Evolutionary conservation across 2,888 invertebrate species (phyloP), one percentile per base, ranked within the genome.

Genomic region (Heliconius cydno): DNA sequence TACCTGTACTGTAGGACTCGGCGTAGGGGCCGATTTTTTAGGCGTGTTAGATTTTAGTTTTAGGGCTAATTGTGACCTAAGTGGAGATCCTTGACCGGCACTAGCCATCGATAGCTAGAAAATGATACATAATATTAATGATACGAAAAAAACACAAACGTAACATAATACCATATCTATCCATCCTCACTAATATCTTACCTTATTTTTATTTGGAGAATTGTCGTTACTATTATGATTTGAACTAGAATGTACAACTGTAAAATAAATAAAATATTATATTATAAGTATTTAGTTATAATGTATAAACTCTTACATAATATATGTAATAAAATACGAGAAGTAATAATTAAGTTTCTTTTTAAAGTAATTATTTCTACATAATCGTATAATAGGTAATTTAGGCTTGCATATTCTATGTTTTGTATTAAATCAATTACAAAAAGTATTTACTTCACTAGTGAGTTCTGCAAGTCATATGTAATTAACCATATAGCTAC

Each of bases 1-100:
- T 84, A 95, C 95, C 92, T 95, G 95, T 28, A 94, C 91, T 52
- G 94, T 93, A 77, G 95, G 95, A 87, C 94, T 95, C 41, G 94
- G 94, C 25, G 92, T 91, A 60, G 92, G 91, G 72, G 87, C 90
- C 79, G 87, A 87, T 86, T 95, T 95, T 86, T 95, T 95, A 38
- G 96, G 95, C 85, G 96, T 94, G 84, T 96, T 95, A 83, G 95
- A 95, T 92, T 96, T 96, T 82, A 97, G 91, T 92, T 97, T 97
- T 85, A 97, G 92, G 77, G 96, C 97, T 85, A 97, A 92, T 89
- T 96, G 96, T 78, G 96, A 97, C 85, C 97, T 95, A 78, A 97
- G 92, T 6, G 97, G 97, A 22, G 97, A 97, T 46, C 97, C 97
- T 89, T 97, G 97, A 60, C 97, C 97, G 80, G 96, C 96, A 86